phyloP scores from a whole-genome alignment of 1,140 invertebrate genomes.

The Trialeurodes vaporariorum region DNA sequence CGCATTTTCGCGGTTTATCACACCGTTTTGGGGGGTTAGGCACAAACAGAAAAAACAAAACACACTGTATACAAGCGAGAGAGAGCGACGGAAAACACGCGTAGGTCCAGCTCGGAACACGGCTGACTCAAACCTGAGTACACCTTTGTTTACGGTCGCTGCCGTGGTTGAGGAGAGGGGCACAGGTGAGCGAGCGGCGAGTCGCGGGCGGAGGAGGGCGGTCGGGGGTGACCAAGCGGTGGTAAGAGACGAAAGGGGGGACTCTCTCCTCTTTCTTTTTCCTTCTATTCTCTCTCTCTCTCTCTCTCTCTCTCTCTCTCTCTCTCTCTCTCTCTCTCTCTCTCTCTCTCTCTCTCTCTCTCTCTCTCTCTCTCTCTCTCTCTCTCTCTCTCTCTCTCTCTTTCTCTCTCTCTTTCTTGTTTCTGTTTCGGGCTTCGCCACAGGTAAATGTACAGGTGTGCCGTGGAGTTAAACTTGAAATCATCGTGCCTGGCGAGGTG shows the following conservation, averaged over 20 bases:
- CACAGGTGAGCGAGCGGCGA: not conserved
- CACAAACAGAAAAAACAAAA: not conserved
- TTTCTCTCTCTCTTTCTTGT: too few relatives aligned
- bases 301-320: too few relatives aligned
- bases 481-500: not conserved
- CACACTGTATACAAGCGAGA: not conserved
- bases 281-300: too few relatives aligned
- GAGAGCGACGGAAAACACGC: not conserved
- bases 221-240: too few relatives aligned
- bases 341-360: too few relatives aligned
- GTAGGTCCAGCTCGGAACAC: not conserved
- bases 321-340: too few relatives aligned
- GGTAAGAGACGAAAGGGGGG: too few relatives aligned
- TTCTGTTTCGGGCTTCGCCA: too few relatives aligned
- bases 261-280: too few relatives aligned
- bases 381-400: too few relatives aligned
- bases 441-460: not conserved
- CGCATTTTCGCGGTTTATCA: not conserved
- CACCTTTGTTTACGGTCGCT: not conserved
- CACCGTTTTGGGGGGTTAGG: too few relatives aligned
- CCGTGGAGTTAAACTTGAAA: not conserved
- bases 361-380: too few relatives aligned
- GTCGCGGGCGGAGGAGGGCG: not conserved
- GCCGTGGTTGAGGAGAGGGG: not conserved
- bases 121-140: not conserved